Percentiles rank a stretch among this genome's conserved stretches.
Evolutionary conservation across 64 coral and sea anemone species (phyloP).

Genomic region (Montipora efflorescens): DNA sequence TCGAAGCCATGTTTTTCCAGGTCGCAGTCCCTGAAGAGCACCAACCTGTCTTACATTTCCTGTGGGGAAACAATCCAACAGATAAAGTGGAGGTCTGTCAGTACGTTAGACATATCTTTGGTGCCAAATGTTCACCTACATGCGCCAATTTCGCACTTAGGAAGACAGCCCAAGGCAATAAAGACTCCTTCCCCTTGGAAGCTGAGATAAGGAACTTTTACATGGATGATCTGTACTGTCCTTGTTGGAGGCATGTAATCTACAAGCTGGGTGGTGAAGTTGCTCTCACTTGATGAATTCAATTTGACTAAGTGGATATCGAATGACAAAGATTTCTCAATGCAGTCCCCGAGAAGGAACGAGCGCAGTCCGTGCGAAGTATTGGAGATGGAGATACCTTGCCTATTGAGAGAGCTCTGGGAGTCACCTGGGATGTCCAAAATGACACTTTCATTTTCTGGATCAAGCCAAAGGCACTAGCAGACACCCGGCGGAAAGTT

Average conservation of each 20-base stretch:
- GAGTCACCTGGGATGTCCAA: background rate
- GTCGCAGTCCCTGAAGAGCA: slow-evolving; percentile 33
- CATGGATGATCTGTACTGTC: slow-evolving; percentile 26
- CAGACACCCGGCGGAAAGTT: background rate
- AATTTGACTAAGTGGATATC: slow-evolving; percentile 2
- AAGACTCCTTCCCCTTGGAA: slow-evolving; percentile 12
- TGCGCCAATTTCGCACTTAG: slow-evolving; percentile 17
- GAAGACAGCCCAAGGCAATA: slow-evolving; percentile 37
- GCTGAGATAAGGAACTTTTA: slow-evolving; percentile 47
- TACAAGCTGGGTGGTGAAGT: slow-evolving; percentile 32
- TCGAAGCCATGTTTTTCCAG: slow-evolving; percentile 37
- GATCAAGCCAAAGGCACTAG: background rate
- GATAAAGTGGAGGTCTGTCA: slow-evolving; percentile 16
- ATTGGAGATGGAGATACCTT: background rate
- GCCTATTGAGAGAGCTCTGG: background rate
- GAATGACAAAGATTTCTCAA: slow-evolving; percentile 4
- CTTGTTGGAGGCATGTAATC: slow-evolving; percentile 24
- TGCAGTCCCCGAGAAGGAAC: background rate
- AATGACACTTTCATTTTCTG: background rate
- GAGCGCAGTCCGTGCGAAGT: background rate
- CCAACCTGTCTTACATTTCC: slow-evolving; percentile 5
- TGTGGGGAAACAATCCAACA: background rate
- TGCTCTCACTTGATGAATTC: slow-evolving; percentile 10
- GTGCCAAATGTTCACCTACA: background rate
- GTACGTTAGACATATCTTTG: slow-evolving; percentile 14